These are phyloP conservation scores for Diaphora mendica DNA, from an alignment of 2,888 invertebrate species.

Conservation along the genomic window DNA sequence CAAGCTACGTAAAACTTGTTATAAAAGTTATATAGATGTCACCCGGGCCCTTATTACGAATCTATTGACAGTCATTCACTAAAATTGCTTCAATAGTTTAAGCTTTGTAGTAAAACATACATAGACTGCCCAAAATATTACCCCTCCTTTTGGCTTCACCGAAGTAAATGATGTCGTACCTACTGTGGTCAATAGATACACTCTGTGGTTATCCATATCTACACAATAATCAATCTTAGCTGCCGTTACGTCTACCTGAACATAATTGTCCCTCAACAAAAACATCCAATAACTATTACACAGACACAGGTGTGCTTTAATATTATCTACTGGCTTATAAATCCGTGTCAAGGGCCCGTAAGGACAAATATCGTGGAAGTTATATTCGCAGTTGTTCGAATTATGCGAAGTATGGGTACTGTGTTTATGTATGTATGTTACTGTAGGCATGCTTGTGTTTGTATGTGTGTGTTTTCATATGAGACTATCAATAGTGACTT, in stretches of 20 bases:
- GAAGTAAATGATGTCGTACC: not conserved
- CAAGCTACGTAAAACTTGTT: too few relatives aligned
- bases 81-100: too few relatives aligned
- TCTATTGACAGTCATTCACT: too few relatives aligned
- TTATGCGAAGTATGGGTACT: not conserved
- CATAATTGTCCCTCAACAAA: constrained; percentile 16
- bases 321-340: constrained; percentile 27
- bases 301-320: constrained; percentile 45
- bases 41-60: too few relatives aligned
- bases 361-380: constrained; percentile 16
- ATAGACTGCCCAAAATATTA: too few relatives aligned
- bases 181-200: not conserved
- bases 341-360: constrained; percentile 48
- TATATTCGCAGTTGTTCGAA: not conserved
- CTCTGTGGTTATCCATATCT: not conserved
- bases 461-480: not conserved
- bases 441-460: not conserved
- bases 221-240: constrained; percentile 14
- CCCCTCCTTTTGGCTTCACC: too few relatives aligned
- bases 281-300: constrained; percentile 21
- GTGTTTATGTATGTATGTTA: not conserved
- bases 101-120: too few relatives aligned
- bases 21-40: too few relatives aligned
- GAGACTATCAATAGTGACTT: too few relatives aligned
- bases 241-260: constrained; percentile 16